These are phyloP conservation scores for Eonycteris spelaea DNA, from an alignment of 2,113 vertebrate genomes.

Conservation along the genomic window DNA sequence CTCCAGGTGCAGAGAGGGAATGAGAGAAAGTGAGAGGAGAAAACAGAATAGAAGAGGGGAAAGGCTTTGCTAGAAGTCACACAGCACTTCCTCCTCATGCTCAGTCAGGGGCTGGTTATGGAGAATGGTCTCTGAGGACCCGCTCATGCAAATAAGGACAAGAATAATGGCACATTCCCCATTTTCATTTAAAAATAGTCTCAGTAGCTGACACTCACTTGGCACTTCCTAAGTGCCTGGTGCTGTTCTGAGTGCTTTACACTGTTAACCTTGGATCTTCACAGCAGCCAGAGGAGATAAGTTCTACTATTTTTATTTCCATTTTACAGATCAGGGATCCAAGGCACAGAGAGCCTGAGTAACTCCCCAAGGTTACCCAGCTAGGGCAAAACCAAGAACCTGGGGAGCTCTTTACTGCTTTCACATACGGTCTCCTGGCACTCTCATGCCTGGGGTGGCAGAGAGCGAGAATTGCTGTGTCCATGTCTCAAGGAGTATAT, in stretches of 20 bases:
- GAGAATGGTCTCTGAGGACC: not conserved
- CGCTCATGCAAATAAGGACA: slow-evolving; percentile 39
- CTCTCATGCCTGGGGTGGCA: not conserved
- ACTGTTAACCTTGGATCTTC: slow-evolving; percentile 20
- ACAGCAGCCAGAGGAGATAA: not conserved
- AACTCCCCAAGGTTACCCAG: not conserved
- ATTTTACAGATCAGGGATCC: slow-evolving; percentile 27
- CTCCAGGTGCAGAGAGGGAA: not conserved
- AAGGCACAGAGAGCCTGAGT: not conserved
- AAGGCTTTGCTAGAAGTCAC: not conserved
- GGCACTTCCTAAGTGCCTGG: slow-evolving; percentile 4
- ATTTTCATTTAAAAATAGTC: slow-evolving; percentile 67
- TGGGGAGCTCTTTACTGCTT: not conserved
- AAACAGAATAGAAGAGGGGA: not conserved
- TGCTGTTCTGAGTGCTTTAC: not conserved
- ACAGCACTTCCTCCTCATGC: not conserved
- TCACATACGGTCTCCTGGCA: not conserved
- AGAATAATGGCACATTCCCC: slow-evolving; percentile 58
- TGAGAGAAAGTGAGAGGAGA: not conserved
- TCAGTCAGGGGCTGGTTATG: not conserved
- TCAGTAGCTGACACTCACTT: not conserved
- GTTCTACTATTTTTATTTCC: not conserved
- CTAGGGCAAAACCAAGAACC: not conserved
- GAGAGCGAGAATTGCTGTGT: not conserved
- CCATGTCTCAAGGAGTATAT: not conserved